Evolutionary conservation across 2,113 vertebrate species (phyloP).

Genomic region (Scatophagus argus): DNA sequence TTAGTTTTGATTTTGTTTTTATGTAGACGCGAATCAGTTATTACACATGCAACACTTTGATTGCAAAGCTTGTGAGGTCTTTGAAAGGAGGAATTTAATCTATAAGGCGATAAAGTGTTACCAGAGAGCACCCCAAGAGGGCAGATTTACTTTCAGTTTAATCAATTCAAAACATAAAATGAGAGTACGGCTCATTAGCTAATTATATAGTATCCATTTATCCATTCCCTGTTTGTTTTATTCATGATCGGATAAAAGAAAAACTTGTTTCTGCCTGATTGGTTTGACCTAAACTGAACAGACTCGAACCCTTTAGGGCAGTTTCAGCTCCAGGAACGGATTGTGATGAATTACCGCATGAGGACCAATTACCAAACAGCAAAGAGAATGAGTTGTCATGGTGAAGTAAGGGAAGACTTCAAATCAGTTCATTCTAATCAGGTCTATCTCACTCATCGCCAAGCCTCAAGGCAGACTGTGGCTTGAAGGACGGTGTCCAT

Average conservation of each 20-base stretch:
- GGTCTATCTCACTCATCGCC: not conserved
- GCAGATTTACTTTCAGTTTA: slow-evolving; percentile 47
- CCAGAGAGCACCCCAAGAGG: not conserved
- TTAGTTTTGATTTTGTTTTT: slow-evolving; percentile 36
- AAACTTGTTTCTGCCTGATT: slow-evolving; percentile 15
- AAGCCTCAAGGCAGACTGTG: slow-evolving; percentile 22
- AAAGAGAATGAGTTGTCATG: slow-evolving; percentile 31
- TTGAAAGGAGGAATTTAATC: slow-evolving; percentile 38
- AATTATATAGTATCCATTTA: slow-evolving; percentile 44
- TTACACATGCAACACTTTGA: slow-evolving; percentile 45
- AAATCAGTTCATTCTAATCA: slow-evolving; percentile 43
- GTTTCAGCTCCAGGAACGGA: slow-evolving; percentile 1
- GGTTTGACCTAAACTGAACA: slow-evolving; percentile 10
- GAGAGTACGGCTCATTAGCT: slow-evolving; percentile 51
- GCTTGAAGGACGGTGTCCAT: slow-evolving; percentile 30
- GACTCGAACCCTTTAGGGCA: not conserved
- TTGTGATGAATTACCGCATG: slow-evolving; percentile 2
- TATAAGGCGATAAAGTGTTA: slow-evolving; percentile 54
- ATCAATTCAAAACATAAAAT: slow-evolving; percentile 66
- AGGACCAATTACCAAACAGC: slow-evolving; percentile 51
- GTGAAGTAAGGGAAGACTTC: slow-evolving; percentile 24
- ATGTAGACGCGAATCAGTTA: slow-evolving; percentile 39
- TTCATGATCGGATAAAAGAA: slow-evolving; percentile 13
- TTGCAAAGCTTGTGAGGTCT: slow-evolving; percentile 32
- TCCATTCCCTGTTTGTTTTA: slow-evolving; percentile 16